Conservation (phyloP, 2,888 invertebrate genomes). For the Pammene aurita region DNA sequence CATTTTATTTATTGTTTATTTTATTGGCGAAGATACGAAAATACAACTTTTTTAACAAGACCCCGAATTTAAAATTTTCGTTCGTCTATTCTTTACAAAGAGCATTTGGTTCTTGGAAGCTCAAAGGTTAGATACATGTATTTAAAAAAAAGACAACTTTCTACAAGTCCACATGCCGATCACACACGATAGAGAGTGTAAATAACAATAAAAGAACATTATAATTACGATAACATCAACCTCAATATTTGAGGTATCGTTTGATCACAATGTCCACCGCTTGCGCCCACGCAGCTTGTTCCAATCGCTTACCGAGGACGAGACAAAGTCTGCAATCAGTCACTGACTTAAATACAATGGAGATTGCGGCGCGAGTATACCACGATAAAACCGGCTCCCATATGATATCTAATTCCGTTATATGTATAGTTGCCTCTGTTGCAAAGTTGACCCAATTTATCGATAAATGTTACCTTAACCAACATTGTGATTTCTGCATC, state of each 20-base stretch:
- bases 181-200: constrained; percentile 63
- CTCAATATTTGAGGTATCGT: constrained; percentile 73
- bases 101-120: not conserved
- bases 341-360: too few relatives aligned
- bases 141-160: constrained; percentile 36
- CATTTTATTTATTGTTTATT: too few relatives aligned
- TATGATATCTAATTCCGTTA: too few relatives aligned
- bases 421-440: too few relatives aligned
- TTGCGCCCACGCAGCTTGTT: constrained; percentile 52
- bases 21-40: too few relatives aligned
- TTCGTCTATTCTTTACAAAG: too few relatives aligned
- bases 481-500: not conserved
- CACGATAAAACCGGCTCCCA: too few relatives aligned
- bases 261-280: constrained; percentile 77
- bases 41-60: too few relatives aligned
- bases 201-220: constrained; percentile 79
- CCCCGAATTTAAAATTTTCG: too few relatives aligned
- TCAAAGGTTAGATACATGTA: constrained; percentile 3
- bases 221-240: constrained; percentile 77
- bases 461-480: too few relatives aligned
- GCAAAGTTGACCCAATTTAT: too few relatives aligned
- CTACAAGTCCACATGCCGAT: constrained; percentile 45
- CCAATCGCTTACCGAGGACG: not conserved
- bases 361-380: too few relatives aligned
- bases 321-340: not conserved